Evolutionary conservation across 2,113 vertebrate genomes (phyloP).

Genomic region (Electrona antarctica): DNA sequence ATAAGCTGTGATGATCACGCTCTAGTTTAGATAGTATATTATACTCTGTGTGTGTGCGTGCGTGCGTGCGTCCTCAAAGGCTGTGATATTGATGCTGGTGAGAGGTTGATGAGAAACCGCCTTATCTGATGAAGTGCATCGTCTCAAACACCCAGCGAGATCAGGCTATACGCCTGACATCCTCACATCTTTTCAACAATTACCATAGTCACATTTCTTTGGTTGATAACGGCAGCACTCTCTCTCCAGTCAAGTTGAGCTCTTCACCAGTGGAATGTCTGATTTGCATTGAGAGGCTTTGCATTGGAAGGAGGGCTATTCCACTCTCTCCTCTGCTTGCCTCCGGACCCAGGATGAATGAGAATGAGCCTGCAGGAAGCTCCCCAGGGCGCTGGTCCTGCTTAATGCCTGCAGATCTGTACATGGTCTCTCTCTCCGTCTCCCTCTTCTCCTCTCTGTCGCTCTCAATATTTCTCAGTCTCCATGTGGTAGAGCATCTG

Average conservation of each 20-base stretch:
- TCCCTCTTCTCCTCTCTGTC: neutral
- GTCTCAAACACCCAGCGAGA: neutral
- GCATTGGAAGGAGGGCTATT: constrained; percentile 16
- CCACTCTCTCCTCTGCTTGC: constrained; percentile 12
- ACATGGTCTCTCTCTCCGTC: neutral
- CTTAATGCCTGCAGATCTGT: constrained; percentile 36
- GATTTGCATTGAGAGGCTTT: constrained; percentile 19
- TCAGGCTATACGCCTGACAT: constrained; percentile 9
- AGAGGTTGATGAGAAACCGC: neutral
- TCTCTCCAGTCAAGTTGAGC: neutral
- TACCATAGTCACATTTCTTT: constrained; percentile 1
- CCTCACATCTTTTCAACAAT: constrained; percentile 2
- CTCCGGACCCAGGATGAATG: constrained; percentile 28
- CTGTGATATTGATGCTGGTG: no score
- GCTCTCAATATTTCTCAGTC: neutral
- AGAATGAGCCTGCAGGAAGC: constrained; percentile 36
- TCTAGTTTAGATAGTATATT: no score
- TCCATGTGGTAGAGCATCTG: constrained; percentile 28
- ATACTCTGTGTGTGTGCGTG: no score
- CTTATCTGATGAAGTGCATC: constrained; percentile 7
- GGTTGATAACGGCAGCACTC: constrained; percentile 3
- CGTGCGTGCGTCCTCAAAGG: no score
- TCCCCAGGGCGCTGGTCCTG: constrained; percentile 20
- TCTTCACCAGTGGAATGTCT: constrained; percentile 18
- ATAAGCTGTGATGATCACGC: no score